Base-by-base conservation (phyloP, 2,888 invertebrate species). In the Phaonia tiefii region DNA sequence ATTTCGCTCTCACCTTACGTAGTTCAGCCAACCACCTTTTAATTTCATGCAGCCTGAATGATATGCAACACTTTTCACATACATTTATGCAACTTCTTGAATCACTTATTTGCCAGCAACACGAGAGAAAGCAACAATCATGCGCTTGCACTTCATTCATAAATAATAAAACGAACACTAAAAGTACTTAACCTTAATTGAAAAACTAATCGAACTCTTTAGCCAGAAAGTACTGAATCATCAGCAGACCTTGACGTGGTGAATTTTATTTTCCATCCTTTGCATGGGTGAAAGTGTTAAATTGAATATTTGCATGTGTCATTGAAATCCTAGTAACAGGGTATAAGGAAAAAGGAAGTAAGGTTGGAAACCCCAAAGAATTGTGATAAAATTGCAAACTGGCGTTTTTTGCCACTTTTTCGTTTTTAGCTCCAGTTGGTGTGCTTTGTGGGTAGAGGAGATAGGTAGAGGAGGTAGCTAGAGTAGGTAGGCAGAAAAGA, bases 291-390 rank as follows among this genome's bases (percentile, higher is more conserved):
- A 75, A 76, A 80, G 72, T 80, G 72, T 13, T 54, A 63, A 44
- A 60, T 66, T 67, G 20, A 54, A 26, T 76, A 69, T 75, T 80
- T 69, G 80, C 80, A 69, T 80, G 72, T 72, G 75, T 65, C 75
- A 72, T 72, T 73, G 80, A 69, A 75, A 63, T 20, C 10, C 42
- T 20, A 1, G 5, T 17, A 1, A 20, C 11, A 13, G 4, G 31
- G 31, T 8, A 31, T 8, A 5, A 31, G 31, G 31, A 31, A 5
- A n/a, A n/a, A 11, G 37, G 3, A 20, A 39, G 17, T 5, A 20
- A 31, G 37, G 60, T 10, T 7, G 39, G 56, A 37, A 17, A 58
- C 22, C 37, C 37, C 2, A 60, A 60, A 42, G 37, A 63, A 13
- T 63, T 39, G 42, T 63, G 63, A 39, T 63, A 60, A 60, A 58